phyloP scores from a whole-genome alignment of 1,140 invertebrate genomes.

The Lepidotrigona ventralis region DNA sequence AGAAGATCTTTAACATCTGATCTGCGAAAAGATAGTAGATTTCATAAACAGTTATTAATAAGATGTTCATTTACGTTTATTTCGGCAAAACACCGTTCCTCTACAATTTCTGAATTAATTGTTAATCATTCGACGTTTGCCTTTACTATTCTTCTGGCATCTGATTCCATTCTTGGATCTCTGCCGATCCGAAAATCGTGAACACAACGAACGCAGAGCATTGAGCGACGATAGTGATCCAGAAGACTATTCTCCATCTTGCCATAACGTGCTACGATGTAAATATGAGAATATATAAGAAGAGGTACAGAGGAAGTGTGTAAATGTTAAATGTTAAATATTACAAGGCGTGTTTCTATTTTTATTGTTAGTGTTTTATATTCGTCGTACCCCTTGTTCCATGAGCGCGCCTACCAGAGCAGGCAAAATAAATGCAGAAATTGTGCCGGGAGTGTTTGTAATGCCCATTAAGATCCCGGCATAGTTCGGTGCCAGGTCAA shows the following conservation, averaged over 20 bases:
- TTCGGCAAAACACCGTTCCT: neutral
- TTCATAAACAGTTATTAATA: too few relatives aligned
- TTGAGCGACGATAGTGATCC: constrained; percentile 87
- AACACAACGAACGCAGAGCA: constrained; percentile 87
- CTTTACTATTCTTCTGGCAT: fast-evolving
- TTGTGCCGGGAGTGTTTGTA: constrained; percentile 92
- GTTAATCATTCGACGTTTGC: too few relatives aligned
- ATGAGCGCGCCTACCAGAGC: constrained; percentile 88
- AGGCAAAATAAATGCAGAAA: constrained; percentile 92
- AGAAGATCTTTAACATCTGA: too few relatives aligned
- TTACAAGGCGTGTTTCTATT: neutral
- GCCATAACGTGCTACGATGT: constrained; percentile 86
- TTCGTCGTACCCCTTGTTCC: constrained; percentile 84
- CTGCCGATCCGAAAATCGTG: constrained; percentile 88
- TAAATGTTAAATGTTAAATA: too few relatives aligned
- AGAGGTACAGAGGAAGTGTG: too few relatives aligned
- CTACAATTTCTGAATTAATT: too few relatives aligned
- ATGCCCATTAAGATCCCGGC: constrained; percentile 92
- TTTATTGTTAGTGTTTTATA: neutral
- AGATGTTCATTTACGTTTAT: too few relatives aligned
- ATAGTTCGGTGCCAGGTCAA: constrained; percentile 94
- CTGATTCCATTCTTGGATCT: constrained; percentile 90
- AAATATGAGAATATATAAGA: neutral
- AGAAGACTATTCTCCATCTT: constrained; percentile 92
- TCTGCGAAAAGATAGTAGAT: too few relatives aligned